These are phyloP conservation scores for Macrotis lagotis DNA, from an alignment of 2,113 vertebrate genomes.

Conservation along the genomic window DNA sequence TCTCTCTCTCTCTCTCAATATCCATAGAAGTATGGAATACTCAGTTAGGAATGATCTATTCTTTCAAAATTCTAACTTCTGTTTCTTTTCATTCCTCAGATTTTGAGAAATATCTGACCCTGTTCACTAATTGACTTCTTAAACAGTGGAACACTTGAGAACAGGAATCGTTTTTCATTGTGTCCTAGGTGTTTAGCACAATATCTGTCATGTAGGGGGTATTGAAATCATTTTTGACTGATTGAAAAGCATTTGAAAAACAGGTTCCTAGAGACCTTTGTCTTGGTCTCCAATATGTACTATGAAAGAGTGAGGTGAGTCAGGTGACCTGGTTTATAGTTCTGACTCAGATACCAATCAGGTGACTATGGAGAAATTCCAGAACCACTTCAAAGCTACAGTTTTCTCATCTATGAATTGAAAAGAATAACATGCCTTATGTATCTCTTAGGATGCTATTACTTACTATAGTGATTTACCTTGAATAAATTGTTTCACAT, in stretches of 20 bases:
- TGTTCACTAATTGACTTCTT: background rate
- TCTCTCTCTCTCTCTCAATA: background rate
- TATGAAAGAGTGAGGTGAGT: background rate
- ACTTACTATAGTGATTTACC: background rate
- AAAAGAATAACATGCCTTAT: background rate
- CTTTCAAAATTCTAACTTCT: background rate
- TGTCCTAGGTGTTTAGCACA: background rate
- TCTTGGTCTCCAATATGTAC: background rate
- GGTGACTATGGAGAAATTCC: background rate
- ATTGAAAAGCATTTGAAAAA: background rate
- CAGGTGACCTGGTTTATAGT: background rate
- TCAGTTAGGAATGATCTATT: background rate
- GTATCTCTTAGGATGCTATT: background rate
- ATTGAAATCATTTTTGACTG: background rate
- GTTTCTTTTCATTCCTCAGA: background rate
- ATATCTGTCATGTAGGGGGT: background rate
- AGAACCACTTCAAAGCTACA: background rate
- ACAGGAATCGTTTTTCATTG: background rate
- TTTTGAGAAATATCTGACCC: background rate
- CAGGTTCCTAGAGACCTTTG: background rate
- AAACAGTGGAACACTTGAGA: background rate
- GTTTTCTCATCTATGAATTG: background rate
- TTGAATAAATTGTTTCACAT: background rate
- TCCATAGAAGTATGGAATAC: background rate
- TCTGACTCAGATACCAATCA: background rate